Percentiles rank a stretch among this genome's conserved stretches.
These are phyloP conservation scores for Geophilus truncorum DNA, from an alignment of 2,888 invertebrate genomes.

Conservation along the genomic window DNA sequence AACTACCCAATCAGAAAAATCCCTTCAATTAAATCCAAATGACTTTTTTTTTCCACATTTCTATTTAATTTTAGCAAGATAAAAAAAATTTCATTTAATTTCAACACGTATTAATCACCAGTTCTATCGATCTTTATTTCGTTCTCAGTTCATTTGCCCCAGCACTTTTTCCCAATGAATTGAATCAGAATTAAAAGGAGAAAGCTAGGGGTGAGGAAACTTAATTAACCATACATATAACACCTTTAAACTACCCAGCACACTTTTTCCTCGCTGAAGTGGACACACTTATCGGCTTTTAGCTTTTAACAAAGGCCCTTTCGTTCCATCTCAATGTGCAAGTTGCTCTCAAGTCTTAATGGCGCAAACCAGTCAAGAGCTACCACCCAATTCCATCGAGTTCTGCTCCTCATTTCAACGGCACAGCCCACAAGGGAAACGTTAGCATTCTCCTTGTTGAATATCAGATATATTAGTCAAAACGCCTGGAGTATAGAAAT, in stretches of 20 bases:
- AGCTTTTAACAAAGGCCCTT: background rate
- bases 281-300: background rate
- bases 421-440: background rate
- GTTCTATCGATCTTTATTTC: background rate
- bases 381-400: background rate
- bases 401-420: background rate
- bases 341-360: background rate
- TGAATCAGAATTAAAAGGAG: background rate
- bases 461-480: background rate
- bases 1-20: no score
- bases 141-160: background rate
- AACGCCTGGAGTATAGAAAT: background rate
- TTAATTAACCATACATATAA: background rate
- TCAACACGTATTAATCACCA: no score
- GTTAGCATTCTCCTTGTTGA: background rate
- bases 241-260: background rate
- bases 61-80: no score
- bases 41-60: no score
- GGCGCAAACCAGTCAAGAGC: background rate
- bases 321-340: background rate
- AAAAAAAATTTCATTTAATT: no score
- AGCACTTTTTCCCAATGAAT: background rate
- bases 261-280: background rate
- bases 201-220: background rate
- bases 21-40: no score